Conservation (phyloP, 2,888 invertebrate species). For the Onchidella celtica region DNA sequence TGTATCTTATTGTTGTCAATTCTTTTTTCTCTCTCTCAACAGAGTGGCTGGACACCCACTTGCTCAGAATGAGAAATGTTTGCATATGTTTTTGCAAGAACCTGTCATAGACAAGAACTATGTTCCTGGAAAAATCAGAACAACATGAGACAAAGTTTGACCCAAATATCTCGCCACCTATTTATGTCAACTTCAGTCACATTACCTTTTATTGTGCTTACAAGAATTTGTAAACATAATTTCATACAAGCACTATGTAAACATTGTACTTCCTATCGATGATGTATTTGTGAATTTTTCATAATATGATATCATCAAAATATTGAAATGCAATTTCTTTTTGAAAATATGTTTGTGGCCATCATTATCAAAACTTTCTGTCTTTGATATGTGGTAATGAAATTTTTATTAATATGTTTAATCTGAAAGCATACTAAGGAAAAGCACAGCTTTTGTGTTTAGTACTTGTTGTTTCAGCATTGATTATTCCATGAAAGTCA, state of each 20-base stretch:
- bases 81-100: slow-evolving; percentile 99
- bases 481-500: too few relatives aligned
- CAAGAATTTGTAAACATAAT: slow-evolving; percentile 9
- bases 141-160: slow-evolving; percentile 55
- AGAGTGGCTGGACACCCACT: slow-evolving; percentile 98
- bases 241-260: neutral
- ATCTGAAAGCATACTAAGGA: too few relatives aligned
- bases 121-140: slow-evolving; percentile 96
- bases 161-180: neutral
- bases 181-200: slow-evolving; percentile 20
- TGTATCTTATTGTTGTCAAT: too few relatives aligned
- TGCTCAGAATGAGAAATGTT: slow-evolving; percentile 98
- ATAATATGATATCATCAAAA: too few relatives aligned
- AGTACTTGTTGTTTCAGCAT: too few relatives aligned
- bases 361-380: too few relatives aligned
- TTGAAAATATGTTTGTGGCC: too few relatives aligned
- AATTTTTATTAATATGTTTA: too few relatives aligned
- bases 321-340: too few relatives aligned
- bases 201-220: neutral
- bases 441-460: too few relatives aligned
- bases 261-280: slow-evolving; percentile 13
- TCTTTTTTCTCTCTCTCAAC: slow-evolving; percentile 73
- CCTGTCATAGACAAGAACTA: slow-evolving; percentile 99
- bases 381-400: too few relatives aligned
- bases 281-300: neutral